A percentile compares a stretch with the other conserved stretches of the same genome.
phyloP scores from a whole-genome alignment of 2,888 invertebrate species.

The Ecdyonurus torrentis region DNA sequence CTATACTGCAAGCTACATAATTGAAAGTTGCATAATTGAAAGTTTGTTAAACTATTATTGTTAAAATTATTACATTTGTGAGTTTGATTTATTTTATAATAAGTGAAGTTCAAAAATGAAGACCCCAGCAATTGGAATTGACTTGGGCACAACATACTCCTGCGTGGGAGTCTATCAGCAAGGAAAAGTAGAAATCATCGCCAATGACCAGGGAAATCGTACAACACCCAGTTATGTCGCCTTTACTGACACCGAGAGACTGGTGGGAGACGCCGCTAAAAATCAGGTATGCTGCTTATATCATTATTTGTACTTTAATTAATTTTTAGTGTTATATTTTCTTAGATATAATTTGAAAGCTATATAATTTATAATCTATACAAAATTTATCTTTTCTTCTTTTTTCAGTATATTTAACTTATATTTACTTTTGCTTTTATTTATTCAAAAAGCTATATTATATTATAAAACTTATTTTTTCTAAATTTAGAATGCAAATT shows the following conservation, averaged over 20 bases:
- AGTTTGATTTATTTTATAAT: not conserved
- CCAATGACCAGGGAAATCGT: slow-evolving; percentile 60
- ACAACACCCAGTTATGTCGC: not conserved
- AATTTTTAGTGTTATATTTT: not conserved
- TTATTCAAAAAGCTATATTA: no score
- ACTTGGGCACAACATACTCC: slow-evolving; percentile 74
- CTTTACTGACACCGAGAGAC: slow-evolving; percentile 9
- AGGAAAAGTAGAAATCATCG: slow-evolving; percentile 67
- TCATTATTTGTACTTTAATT: not conserved
- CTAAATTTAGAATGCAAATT: no score
- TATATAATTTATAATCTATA: no score
- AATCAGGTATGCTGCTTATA: not conserved
- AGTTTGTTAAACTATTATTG: not conserved
- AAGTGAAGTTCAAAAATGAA: slow-evolving; percentile 28
- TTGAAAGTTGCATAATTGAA: no score
- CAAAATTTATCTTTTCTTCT: no score
- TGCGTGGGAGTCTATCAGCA: slow-evolving; percentile 69
- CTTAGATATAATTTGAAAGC: not conserved
- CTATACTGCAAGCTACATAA: no score
- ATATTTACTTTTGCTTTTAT: no score
- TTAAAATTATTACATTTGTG: not conserved
- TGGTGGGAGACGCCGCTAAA: not conserved
- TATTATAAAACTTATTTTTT: no score
- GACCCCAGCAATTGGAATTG: slow-evolving; percentile 84
- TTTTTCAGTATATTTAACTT: no score